Evolutionary conservation across 1,140 invertebrate genomes (phyloP).

Genomic region (Drosophila sp.): DNA sequence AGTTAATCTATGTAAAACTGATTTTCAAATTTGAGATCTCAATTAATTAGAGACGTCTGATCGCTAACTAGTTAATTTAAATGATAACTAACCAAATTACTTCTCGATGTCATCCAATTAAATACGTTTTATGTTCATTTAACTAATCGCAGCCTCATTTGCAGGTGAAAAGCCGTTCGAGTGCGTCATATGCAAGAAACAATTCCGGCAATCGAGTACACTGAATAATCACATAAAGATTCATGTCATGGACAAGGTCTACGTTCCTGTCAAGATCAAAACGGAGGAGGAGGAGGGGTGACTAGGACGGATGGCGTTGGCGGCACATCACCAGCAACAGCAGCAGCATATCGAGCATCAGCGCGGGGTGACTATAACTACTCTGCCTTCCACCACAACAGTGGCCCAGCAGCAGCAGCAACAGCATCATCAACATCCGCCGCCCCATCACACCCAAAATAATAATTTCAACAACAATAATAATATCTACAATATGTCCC

Average conservation of each 20-base stretch:
- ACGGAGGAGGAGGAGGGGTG: conserved; percentile 82
- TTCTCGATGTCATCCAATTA: not conserved
- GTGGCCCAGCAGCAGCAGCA: conserved; percentile 60
- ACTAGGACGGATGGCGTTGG: conserved; percentile 82
- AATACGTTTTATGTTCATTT: conserved; percentile 23
- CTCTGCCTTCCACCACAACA: conserved; percentile 57
- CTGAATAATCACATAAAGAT: conserved; percentile 83
- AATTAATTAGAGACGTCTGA: not conserved
- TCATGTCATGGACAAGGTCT: conserved; percentile 83
- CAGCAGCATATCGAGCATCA: conserved; percentile 55
- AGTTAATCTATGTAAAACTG: not conserved
- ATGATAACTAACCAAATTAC: not conserved
- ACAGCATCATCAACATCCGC: conserved; percentile 58
- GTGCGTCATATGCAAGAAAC: conserved; percentile 83
- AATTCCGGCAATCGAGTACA: conserved; percentile 82
- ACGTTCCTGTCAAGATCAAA: conserved; percentile 82
- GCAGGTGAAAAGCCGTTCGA: conserved; percentile 83
- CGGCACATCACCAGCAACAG: conserved; percentile 57
- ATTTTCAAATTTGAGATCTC: not conserved
- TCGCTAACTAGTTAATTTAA: too few relatives aligned
- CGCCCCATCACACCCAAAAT: not conserved
- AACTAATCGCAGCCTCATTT: conserved; percentile 44
- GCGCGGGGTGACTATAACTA: conserved; percentile 64
- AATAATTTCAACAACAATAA: too few relatives aligned
- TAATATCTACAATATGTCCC: too few relatives aligned